Evolutionary conservation across 2,888 invertebrate species (phyloP).

Genomic region (Disparrhopalites patrizii): DNA sequence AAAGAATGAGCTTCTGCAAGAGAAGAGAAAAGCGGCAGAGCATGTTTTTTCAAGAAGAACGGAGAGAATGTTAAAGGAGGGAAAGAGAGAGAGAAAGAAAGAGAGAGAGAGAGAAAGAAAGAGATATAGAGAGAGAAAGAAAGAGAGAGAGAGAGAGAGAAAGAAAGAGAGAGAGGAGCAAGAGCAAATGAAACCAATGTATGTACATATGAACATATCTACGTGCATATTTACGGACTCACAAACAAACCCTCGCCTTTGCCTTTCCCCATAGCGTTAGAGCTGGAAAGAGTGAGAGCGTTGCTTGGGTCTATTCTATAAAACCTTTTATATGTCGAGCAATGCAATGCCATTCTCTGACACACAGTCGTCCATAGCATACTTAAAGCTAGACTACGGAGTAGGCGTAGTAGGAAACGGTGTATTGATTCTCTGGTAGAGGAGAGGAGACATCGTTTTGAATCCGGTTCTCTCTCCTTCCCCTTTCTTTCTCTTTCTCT

Average conservation of each 20-base stretch:
- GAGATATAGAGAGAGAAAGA: neutral
- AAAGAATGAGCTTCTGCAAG: too few relatives aligned
- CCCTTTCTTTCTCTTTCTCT: too few relatives aligned
- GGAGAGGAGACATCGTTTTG: slow-evolving; percentile 22
- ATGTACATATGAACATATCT: too few relatives aligned
- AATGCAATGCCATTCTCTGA: slow-evolving; percentile 8
- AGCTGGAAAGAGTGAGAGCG: too few relatives aligned
- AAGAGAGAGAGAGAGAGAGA: neutral
- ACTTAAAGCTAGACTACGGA: slow-evolving; percentile 22
- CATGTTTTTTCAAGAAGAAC: too few relatives aligned
- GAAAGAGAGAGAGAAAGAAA: neutral
- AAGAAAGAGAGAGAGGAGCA: neutral
- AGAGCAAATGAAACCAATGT: slow-evolving; percentile 10
- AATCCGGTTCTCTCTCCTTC: slow-evolving; percentile 11
- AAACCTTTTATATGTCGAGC: neutral
- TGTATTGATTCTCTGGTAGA: slow-evolving; percentile 30
- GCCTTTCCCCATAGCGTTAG: too few relatives aligned
- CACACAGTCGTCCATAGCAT: slow-evolving; percentile 8
- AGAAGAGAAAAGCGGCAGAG: too few relatives aligned
- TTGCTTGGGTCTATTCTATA: too few relatives aligned
- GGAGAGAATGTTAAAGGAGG: neutral
- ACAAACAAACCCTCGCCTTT: neutral
- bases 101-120: neutral
- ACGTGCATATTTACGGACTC: too few relatives aligned
- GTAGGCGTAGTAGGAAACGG: slow-evolving; percentile 29